Evolutionary conservation across 2,113 vertebrate genomes (phyloP).

Genomic region (Pagrus major): DNA sequence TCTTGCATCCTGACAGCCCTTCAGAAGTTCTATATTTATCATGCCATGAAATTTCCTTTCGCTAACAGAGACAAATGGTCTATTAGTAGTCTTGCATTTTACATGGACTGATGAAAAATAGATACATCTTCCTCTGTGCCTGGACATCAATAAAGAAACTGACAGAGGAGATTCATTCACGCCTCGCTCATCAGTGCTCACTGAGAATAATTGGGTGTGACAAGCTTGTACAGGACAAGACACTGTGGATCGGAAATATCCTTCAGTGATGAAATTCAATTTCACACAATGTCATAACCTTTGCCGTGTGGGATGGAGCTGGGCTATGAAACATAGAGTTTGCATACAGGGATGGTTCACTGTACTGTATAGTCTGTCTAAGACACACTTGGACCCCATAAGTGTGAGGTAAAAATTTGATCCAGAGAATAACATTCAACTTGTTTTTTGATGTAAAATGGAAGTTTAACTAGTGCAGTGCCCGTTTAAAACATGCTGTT

Average conservation of each 20-base stretch:
- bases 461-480: not conserved
- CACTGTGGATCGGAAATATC: slow-evolving; percentile 69
- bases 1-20: slow-evolving; percentile 17
- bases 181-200: slow-evolving; percentile 70
- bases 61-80: slow-evolving; percentile 75
- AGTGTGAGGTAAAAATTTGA: not conserved
- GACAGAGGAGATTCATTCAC: slow-evolving; percentile 64
- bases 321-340: slow-evolving; percentile 10
- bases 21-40: slow-evolving; percentile 54
- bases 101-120: slow-evolving; percentile 81
- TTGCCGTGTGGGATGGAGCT: not conserved
- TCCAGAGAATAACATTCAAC: not conserved
- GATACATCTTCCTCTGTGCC: slow-evolving; percentile 64
- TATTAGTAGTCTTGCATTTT: slow-evolving; percentile 79
- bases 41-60: slow-evolving; percentile 43
- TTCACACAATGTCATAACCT: slow-evolving; percentile 67
- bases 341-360: not conserved
- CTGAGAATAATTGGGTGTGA: slow-evolving; percentile 75
- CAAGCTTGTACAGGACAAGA: slow-evolving; percentile 51
- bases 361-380: not conserved
- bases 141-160: slow-evolving; percentile 75
- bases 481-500: too few relatives aligned
- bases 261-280: slow-evolving; percentile 67
- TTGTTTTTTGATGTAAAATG: not conserved
- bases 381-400: not conserved